phyloP scores from a whole-genome alignment of 2,113 vertebrate genomes.

The Ammodytes dubius region DNA sequence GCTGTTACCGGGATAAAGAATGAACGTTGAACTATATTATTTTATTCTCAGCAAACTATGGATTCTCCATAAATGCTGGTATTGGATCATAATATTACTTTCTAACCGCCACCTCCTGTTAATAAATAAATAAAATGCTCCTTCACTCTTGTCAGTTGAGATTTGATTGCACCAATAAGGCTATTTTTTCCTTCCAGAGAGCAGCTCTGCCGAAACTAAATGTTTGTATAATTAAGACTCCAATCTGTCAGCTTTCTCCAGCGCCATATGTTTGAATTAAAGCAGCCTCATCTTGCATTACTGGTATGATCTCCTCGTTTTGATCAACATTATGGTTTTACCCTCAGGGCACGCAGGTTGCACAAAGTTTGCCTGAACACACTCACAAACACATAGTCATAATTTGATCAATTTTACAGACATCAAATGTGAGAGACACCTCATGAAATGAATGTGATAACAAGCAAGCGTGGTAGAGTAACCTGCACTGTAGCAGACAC shows the following conservation, averaged over 20 bases:
- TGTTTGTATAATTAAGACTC: slow-evolving; percentile 63
- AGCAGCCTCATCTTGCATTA: slow-evolving; percentile 20
- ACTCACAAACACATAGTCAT: slow-evolving; percentile 7
- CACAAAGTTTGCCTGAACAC: slow-evolving; percentile 8
- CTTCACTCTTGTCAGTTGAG: background rate
- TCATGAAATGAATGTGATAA: slow-evolving; percentile 4
- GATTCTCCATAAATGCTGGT: background rate
- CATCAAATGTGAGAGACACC: background rate
- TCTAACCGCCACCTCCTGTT: background rate
- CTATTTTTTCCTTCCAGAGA: slow-evolving; percentile 43
- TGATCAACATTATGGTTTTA: slow-evolving; percentile 42
- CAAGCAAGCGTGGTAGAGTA: background rate
- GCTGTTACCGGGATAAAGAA: background rate
- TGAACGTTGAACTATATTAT: background rate
- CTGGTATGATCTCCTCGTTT: slow-evolving; percentile 22
- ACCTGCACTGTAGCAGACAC: slow-evolving; percentile 5
- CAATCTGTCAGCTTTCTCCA: slow-evolving; percentile 55
- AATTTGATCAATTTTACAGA: slow-evolving; percentile 13
- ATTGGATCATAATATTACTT: background rate
- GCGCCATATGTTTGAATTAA: slow-evolving; percentile 43
- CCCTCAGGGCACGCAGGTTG: slow-evolving; percentile 1
- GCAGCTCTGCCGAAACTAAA: slow-evolving; percentile 31
- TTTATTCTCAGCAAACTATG: no score
- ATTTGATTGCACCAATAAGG: slow-evolving; percentile 46
- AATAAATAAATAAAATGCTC: slow-evolving; percentile 33